These are phyloP conservation scores for Fringilla coelebs DNA, from an alignment of 2,797 vertebrate genomes.

Conservation along the genomic window DNA sequence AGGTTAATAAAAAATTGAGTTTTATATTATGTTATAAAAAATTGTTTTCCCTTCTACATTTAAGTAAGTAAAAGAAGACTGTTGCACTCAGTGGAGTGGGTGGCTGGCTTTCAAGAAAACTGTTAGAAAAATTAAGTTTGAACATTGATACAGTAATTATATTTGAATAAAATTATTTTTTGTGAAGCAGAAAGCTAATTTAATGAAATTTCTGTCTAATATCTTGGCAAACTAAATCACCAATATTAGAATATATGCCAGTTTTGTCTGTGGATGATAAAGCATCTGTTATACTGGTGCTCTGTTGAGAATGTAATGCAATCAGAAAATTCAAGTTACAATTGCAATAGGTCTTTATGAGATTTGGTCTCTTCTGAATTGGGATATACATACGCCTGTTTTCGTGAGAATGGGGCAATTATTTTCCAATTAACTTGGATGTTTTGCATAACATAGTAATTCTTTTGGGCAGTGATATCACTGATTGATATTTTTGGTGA, in stretches of 20 bases:
- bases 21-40: background rate
- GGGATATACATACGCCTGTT: background rate
- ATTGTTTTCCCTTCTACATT: background rate
- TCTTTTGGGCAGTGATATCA: conserved; percentile 59
- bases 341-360: conserved; percentile 52
- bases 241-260: background rate
- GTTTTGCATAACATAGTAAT: conserved; percentile 52
- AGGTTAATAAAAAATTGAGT: background rate
- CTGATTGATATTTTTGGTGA: conserved; percentile 52
- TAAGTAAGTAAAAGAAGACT: background rate
- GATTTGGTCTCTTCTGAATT: conserved; percentile 56
- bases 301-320: conserved; percentile 61
- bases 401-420: conserved; percentile 41
- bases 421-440: conserved; percentile 59
- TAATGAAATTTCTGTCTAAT: background rate
- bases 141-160: background rate
- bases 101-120: conserved; percentile 8
- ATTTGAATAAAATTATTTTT: conserved; percentile 30
- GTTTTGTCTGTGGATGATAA: conserved; percentile 4
- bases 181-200: background rate
- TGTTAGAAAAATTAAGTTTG: background rate
- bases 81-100: background rate
- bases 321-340: conserved; percentile 66
- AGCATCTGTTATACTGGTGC: conserved; percentile 14
- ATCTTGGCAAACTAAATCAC: conserved; percentile 9